These are phyloP conservation scores for Nephila pilipes DNA, from an alignment of 1,140 invertebrate species.

Conservation along the genomic window DNA sequence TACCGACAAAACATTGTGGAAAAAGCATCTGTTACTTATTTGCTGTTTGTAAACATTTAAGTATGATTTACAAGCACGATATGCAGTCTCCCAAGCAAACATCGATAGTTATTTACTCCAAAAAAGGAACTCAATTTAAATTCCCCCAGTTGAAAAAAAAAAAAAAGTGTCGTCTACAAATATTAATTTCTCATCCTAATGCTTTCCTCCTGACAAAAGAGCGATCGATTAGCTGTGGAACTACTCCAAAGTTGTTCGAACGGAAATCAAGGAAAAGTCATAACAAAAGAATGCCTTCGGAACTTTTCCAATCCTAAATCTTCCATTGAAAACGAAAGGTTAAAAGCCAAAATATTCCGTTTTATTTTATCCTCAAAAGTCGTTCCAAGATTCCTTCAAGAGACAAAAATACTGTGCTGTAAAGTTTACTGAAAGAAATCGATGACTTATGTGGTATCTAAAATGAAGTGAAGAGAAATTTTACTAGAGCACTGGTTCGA, in stretches of 20 bases:
- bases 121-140: neutral
- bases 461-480: neutral
- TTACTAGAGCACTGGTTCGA: neutral
- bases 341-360: neutral
- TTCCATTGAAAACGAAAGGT: neutral
- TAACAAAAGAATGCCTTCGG: constrained; percentile 1
- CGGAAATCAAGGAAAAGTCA: neutral
- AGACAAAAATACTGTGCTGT: neutral
- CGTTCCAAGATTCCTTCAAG: neutral
- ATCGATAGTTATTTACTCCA: too few species aligned
- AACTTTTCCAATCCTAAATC: neutral
- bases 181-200: neutral
- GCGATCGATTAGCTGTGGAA: neutral
- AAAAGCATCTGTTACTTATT: too few species aligned
- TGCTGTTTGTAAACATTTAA: too few species aligned
- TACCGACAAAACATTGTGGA: too few species aligned
- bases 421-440: neutral
- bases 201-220: neutral
- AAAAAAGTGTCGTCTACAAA: neutral
- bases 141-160: neutral
- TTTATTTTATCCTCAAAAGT: neutral
- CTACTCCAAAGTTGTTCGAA: neutral
- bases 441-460: neutral
- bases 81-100: too few species aligned
- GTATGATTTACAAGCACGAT: too few species aligned